These are phyloP conservation scores for Plagiodera versicolora DNA, from an alignment of 2,888 invertebrate species.

Conservation along the genomic window DNA sequence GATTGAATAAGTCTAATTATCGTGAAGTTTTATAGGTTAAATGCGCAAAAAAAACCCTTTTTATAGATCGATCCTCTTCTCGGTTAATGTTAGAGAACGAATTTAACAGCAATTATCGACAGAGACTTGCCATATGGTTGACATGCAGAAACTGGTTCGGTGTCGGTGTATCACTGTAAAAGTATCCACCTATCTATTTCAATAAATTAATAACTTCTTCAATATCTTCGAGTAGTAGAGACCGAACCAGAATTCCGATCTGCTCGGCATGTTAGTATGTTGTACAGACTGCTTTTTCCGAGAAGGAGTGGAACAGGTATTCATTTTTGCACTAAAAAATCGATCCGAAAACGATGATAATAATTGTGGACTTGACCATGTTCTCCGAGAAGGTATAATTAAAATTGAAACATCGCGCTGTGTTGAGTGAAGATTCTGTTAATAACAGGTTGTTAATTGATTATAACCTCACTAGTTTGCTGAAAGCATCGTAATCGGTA, in stretches of 20 bases:
- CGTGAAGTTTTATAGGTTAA: neutral
- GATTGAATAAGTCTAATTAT: neutral
- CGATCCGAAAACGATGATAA: neutral
- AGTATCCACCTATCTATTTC: slow-evolving; percentile 19
- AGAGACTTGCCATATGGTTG: slow-evolving; percentile 24
- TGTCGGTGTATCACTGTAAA: slow-evolving; percentile 22
- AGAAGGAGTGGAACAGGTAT: neutral
- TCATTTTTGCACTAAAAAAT: slow-evolving; percentile 1
- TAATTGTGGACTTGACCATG: neutral
- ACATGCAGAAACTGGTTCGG: slow-evolving; percentile 22
- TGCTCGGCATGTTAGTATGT: neutral
- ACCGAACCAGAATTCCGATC: neutral
- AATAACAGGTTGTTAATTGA: neutral
- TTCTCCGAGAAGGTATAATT: neutral
- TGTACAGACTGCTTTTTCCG: neutral
- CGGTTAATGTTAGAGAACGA: slow-evolving; percentile 7
- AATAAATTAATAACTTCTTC: slow-evolving; percentile 27
- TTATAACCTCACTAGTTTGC: slow-evolving; percentile 1
- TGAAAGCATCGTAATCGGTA: neutral
- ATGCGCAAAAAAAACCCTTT: neutral
- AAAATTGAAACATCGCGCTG: neutral
- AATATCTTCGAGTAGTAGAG: slow-evolving; percentile 17
- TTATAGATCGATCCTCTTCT: slow-evolving; percentile 2
- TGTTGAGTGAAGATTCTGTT: neutral
- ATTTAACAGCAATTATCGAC: slow-evolving; percentile 12